phyloP scores from a whole-genome alignment of 2,113 vertebrate species.

The Lamprologus sp. region DNA sequence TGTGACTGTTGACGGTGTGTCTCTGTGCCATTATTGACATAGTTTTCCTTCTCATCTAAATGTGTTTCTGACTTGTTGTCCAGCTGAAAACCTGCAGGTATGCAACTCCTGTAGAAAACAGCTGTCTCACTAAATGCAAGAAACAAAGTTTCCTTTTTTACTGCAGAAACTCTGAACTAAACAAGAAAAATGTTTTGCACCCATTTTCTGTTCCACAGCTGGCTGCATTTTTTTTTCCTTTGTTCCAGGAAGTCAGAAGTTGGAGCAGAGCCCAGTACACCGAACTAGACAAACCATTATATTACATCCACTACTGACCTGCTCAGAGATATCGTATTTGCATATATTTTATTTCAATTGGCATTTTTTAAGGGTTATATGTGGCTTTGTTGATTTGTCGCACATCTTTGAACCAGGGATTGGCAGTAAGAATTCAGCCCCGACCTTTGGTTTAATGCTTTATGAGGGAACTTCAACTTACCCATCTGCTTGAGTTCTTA shows the following conservation, averaged over 20 bases:
- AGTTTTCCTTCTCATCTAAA: not conserved
- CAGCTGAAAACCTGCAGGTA: not conserved
- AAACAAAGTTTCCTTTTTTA: not conserved
- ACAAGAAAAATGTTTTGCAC: not conserved
- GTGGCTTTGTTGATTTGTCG: not conserved
- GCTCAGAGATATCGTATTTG: not conserved
- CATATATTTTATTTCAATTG: not conserved
- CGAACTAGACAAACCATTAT: not conserved
- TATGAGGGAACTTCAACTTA: slow-evolving; percentile 61
- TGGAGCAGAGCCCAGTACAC: not conserved
- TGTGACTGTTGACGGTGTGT: not conserved
- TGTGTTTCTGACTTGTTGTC: not conserved
- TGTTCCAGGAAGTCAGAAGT: not conserved
- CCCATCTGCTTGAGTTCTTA: slow-evolving; percentile 95
- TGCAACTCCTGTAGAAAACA: not conserved
- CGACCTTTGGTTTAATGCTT: not conserved
- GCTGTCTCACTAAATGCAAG: not conserved
- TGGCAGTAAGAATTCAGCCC: not conserved
- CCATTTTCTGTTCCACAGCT: not conserved
- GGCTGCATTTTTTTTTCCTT: not conserved
- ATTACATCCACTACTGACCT: not conserved
- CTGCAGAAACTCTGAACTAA: not conserved
- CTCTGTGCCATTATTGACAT: not conserved
- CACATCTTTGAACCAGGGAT: not conserved
- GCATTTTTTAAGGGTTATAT: not conserved